Conservation (phyloP, 2,113 vertebrate genomes). For the Rhodinocichla rosea region DNA sequence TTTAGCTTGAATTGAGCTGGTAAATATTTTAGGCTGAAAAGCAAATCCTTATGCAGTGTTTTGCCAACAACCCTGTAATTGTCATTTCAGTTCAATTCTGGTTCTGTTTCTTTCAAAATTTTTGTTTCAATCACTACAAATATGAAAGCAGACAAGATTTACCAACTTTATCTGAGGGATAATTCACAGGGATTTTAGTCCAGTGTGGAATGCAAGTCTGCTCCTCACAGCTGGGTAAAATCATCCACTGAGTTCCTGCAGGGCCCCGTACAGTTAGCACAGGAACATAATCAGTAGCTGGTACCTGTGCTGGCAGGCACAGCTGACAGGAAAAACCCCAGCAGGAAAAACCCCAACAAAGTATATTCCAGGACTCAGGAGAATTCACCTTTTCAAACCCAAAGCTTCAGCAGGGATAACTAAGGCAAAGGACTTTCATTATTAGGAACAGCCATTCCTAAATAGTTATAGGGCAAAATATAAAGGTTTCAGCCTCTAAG, state of each 20-base stretch:
- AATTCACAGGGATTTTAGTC: not conserved
- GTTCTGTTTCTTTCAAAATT: not conserved
- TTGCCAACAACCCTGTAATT: not conserved
- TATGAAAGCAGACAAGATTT: not conserved
- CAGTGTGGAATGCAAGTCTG: not conserved
- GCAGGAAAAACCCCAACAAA: not conserved
- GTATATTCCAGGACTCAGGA: not conserved
- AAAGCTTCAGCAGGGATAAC: not conserved
- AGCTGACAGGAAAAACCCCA: not conserved
- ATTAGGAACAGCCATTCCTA: not conserved
- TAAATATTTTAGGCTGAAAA: conserved; percentile 5
- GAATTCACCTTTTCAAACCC: not conserved
- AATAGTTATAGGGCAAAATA: not conserved
- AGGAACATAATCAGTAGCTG: accelerated
- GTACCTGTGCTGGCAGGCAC: not conserved
- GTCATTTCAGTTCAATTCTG: not conserved
- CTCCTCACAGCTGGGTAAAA: not conserved
- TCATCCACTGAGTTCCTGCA: not conserved
- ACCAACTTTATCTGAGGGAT: not conserved
- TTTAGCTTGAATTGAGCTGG: not conserved
- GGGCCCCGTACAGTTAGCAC: not conserved
- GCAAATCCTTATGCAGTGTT: not conserved
- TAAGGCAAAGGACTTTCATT: not conserved
- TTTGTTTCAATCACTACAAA: not conserved
- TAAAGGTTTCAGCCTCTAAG: not conserved